Base-by-base conservation (phyloP, 2,797 vertebrate genomes). In the Amniataba percoides region DNA sequence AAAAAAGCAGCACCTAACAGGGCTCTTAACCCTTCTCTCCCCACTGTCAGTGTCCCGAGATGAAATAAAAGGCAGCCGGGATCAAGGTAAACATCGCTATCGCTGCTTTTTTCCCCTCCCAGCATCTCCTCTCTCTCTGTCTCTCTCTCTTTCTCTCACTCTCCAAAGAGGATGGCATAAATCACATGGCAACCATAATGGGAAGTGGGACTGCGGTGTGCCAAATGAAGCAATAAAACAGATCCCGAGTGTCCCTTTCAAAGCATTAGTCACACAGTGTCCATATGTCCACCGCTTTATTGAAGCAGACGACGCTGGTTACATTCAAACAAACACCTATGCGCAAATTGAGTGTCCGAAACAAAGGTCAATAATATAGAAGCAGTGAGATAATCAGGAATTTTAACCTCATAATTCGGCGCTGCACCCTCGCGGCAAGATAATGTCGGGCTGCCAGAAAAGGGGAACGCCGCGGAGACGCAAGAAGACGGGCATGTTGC, bases 141-240 rank as follows among this genome's bases (percentile, higher is more conserved):
- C 27, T 31, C 27, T 31, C 27, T 27, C 27, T 74, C 14, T 74
- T 46, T 74, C 81, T 77, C 69, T 70, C 66, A 12, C 45, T 77
- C 78, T 85, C 80, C 67, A 74, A 88, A 87, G 80, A 89, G 85
- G 66, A 79, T 71, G 78, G 87, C 87, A 91, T 93, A 91, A 94
- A 93, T 94, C 88, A 89, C 87, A 88, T 71, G 76, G 83, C 80
- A 89, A 87, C 83, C 75, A 25, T 88, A 86, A 85, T 85, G 81
- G 87, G 81, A 83, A 84, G 82, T 67, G 61, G 87, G 77, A 74
- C 81, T 74, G 82, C 76, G 77, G 84, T 84, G 86, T 80, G 89
- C 85, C 72, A 83, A 89, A 93, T 86, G 86, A 90, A 87, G 87
- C 89, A 91, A 91, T 93, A 93, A 94, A 93, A 89, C 77, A 90